Evolutionary conservation across 2,113 vertebrate species (phyloP), one percentile per base, ranked within the genome.

Genomic region (Pitta sordida): DNA sequence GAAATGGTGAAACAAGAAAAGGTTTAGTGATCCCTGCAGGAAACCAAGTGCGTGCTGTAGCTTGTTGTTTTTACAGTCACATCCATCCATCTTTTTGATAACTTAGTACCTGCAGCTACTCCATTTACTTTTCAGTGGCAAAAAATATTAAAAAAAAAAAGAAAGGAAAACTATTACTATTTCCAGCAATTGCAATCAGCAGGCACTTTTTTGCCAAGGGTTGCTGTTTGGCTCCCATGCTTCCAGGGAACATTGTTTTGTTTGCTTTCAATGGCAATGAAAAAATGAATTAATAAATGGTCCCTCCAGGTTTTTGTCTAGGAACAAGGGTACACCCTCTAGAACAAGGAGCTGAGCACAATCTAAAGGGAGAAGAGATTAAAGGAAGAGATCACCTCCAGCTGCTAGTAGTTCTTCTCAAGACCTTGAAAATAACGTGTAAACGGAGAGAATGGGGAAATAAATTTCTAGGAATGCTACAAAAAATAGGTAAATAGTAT

Each of bases 151-250:
- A n/a, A 22, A 73, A 23, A 18, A 11, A 3, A 7, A 30, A 8
- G 15, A 13, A 83, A 53, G 1, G 27, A 43, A 56, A 32, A 10
- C 3, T 43, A 18, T 22, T 3, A 52, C 62, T 58, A 13, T 58
- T 96, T 96, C 95, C 91, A 94, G 84, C 93, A 89, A 96, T 83
- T 93, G 86, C 90, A 75, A n/a, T 95, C 83, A 83, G 32, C 11
- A 55, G 19, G 13, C 53, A 30, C 51, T 73, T 84, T n/a, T 96
- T 62, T 80, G 75, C 90, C 84, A 90, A 73, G 81, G 76, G 69
- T 7, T 86, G 14, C 41, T 88, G 41, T 74, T 91, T 76, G 76
- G 34, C 43, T 95, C 89, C 48, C 65, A 46, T 80, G 82, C 56
- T 90, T 90, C 63, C 63, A 94, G 67, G 83, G 71, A 95, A 91